Base-by-base conservation (phyloP, 2,113 vertebrate genomes). In the Tenebrosternarchus preto region DNA sequence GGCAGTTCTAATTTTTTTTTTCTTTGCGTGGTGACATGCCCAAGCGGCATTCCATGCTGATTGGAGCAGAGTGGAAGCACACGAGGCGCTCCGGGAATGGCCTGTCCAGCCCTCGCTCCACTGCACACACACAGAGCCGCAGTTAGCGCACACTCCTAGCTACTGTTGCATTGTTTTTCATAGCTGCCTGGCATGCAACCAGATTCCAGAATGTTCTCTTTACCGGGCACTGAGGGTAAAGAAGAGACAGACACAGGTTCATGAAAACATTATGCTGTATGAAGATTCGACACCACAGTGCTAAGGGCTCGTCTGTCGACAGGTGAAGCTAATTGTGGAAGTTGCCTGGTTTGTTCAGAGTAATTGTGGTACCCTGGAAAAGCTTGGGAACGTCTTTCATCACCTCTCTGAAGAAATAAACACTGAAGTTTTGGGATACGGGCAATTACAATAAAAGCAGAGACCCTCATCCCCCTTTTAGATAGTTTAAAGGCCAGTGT, bases 51-150 rank as follows among this genome's bases (percentile, higher is more conserved):
- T 19, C 17, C 9, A 2, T 73, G 46, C 46, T 80, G 71, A 74
- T 80, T 17, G 46, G 66, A 36, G 70, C 60, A 74, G 29, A 57
- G 22, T n/a, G 33, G 11, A n/a, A 66, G 22, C 46, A 56, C 46
- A 43, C 22, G n/a, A 1, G 17, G 50, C 27, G 29, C 43, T 12
- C 5, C 20, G 27, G 59, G 43, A 57, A 57, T 60, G 53, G 29
- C 16, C 9, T 3, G 61, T 80, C 60, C 71, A 29, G n/a, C 39
- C 85, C 85, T 89, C 73, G 88, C 89, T 82, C 87, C 82, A 24
- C 80, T 90, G 89, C 87, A 88, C 90, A 82, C 53, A 83, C 83
- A 92, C 90, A 90, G 87, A 86, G 87, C 85, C 86, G 88, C 88
- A 88, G 89, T 87, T 83, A n/a, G n/a, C n/a, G n/a, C 79, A 53